Evolutionary conservation across 2,888 invertebrate species (phyloP), one percentile per base, ranked within the genome.

Genomic region (Sclerodermus sp.): DNA sequence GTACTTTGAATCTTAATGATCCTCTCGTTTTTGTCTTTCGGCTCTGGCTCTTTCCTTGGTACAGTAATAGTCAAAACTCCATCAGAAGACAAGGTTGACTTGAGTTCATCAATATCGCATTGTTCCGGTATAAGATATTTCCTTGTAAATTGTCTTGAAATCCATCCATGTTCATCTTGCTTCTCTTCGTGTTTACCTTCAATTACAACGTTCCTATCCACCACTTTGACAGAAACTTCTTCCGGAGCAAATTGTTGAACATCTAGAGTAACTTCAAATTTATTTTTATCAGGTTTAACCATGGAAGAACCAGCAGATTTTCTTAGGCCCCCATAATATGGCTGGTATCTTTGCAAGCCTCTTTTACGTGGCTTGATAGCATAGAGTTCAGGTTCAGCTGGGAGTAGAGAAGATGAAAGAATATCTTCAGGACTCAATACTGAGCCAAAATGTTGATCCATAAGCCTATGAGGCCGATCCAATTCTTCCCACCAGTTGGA

Each of bases 181-280:
- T 87, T 87, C 68, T 91, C 90, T 69, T 92, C 90, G 67, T 89
- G 91, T 67, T 87, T 90, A 0, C 88, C 91, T 71, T 91, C 89
- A 9, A 90, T 82, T 36, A 85, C 82, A n/a, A 92, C 83, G 45
- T 82, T 83, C 55, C 87, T 77, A 18, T 89, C 90, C 0, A 87
- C 82, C 0, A 70, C 66, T 14, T 86, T 72, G 0, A 90, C 89
- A 0, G 85, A 84, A 53, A 91, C 85, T 77, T 90, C 90, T 52
- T 86, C 86, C 0, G 90, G 90, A 0, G 84, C 65, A 78, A 90
- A 91, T 66, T 90, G 89, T 67, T 88, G 88, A 17, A 90, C 88
- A 67, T 90, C 90, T 47, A 90, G 75, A 65, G 86, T 87, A 1
- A 89, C 87, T 83, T 87, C 79, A 40, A 83, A 82, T 40, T 87